Percentiles rank a stretch among this genome's conserved stretches.
phyloP scores from a whole-genome alignment of 2,797 vertebrate species.

The Muscicapa comitata region DNA sequence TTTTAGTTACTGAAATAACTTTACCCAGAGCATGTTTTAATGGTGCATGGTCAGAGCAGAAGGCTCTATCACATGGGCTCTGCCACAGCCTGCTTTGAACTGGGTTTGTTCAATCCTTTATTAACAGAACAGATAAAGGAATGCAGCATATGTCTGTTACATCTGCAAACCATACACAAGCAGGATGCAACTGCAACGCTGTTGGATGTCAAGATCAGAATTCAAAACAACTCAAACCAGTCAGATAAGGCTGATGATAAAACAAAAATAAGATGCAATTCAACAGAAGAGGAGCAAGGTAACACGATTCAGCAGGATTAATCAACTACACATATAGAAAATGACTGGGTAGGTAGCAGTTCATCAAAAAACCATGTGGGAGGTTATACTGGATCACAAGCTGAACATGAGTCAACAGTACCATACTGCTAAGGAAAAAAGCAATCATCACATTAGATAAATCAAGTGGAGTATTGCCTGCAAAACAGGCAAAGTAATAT shows the following conservation, averaged over 20 bases:
- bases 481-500: not conserved
- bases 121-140: not conserved
- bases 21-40: not conserved
- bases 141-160: conserved; percentile 16
- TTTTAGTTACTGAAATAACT: not conserved
- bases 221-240: not conserved
- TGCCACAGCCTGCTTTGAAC: not conserved
- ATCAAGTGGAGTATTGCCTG: not conserved
- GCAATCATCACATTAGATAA: conserved; percentile 1
- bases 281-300: not conserved
- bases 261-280: not conserved
- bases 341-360: conserved; percentile 40
- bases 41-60: conserved; percentile 6
- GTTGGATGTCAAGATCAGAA: not conserved
- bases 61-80: not conserved
- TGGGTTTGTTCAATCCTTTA: not conserved
- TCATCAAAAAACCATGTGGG: conserved; percentile 40
- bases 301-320: not conserved
- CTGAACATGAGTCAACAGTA: conserved; percentile 55
- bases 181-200: not conserved
- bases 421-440: not conserved
- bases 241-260: not conserved
- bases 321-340: not conserved
- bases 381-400: conserved; percentile 58
- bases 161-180: not conserved